Base-by-base conservation (phyloP, 2,113 vertebrate genomes). In the Thamnaconus septentrionalis region DNA sequence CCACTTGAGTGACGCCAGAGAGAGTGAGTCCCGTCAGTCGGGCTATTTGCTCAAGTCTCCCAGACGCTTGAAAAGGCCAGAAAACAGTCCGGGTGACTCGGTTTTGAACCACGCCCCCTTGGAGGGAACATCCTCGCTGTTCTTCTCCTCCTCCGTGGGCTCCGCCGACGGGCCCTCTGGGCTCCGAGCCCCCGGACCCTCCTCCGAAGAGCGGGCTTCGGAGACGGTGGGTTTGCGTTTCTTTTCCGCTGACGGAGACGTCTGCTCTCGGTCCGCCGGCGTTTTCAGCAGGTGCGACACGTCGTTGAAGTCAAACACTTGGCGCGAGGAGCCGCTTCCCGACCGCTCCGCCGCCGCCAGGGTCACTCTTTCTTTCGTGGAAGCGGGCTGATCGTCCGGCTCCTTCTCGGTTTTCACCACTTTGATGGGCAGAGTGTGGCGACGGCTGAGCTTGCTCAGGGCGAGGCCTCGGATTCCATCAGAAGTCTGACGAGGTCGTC, bases 51-150 rank as follows among this genome's bases (percentile, higher is more conserved):
- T 77, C 5, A 80, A 69, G 65, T 89, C 90, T 47, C 88, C 78
- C 11, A 91, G 73, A 8, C 88, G 89, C 76, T 86, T 92, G 0
- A 92, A 86, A 74, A 92, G 90, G 61, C 70, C 81, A 11, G 86
- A 75, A 53, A 92, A 80, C 1, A 76, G 4, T 58, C 85, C 83
- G 18, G 80, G 47, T 5, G 41, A 58, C 5, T 88, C 90, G 4
- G 80, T 66, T 56, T 83, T 89, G 54, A 63, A 70, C 69, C 77
- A 83, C 2, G 71, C 0, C 52, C 41, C 83, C 56, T 64, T 82
- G 0, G 56, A 50, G 3, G 78, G 53, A 53, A n/a, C 10, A 6
- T 56, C 77, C 50, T 82, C 77, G 43, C 10, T 68, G 8, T 75
- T 76, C 4, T 41, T 75, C 39, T 59, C 66, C 4, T 4, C 71